These are phyloP conservation scores for Anticlea derivata DNA, from an alignment of 2,888 invertebrate genomes.

Conservation along the genomic window DNA sequence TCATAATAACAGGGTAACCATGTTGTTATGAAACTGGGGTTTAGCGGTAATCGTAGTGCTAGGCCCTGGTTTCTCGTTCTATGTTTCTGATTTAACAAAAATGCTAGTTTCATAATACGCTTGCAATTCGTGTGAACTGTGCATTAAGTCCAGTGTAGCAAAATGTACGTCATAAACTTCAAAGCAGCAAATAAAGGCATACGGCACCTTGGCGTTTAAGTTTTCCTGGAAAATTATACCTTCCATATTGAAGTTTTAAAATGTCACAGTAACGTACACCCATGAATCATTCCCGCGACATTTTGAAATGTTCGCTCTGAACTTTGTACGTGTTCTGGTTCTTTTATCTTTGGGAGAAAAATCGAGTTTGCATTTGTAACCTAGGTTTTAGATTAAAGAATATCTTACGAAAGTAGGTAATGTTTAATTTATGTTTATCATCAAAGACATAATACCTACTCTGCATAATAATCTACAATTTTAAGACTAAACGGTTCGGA, in stretches of 20 bases:
- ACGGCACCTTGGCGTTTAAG: slow-evolving; percentile 29
- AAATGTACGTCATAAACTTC: slow-evolving; percentile 7
- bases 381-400: background rate
- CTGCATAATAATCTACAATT: too few species aligned
- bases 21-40: too few species aligned
- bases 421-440: too few species aligned
- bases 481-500: background rate
- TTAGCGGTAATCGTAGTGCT: too few species aligned
- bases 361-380: slow-evolving; percentile 17
- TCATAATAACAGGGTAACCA: too few species aligned
- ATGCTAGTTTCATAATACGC: too few species aligned
- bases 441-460: too few species aligned
- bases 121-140: slow-evolving; percentile 2
- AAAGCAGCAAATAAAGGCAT: slow-evolving; percentile 39
- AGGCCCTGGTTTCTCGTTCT: background rate
- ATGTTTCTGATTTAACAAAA: too few species aligned
- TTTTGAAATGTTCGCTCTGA: slow-evolving; percentile 32
- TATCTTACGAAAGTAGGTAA: background rate
- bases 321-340: slow-evolving; percentile 30
- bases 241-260: slow-evolving; percentile 38
- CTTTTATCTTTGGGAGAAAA: slow-evolving; percentile 28
- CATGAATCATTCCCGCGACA: slow-evolving; percentile 50
- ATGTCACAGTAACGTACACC: slow-evolving; percentile 45
- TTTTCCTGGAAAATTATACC: slow-evolving; percentile 24
- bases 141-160: background rate